These are phyloP conservation scores for Rhodeus uyekii DNA, from an alignment of 2,797 vertebrate genomes.

Conservation along the genomic window DNA sequence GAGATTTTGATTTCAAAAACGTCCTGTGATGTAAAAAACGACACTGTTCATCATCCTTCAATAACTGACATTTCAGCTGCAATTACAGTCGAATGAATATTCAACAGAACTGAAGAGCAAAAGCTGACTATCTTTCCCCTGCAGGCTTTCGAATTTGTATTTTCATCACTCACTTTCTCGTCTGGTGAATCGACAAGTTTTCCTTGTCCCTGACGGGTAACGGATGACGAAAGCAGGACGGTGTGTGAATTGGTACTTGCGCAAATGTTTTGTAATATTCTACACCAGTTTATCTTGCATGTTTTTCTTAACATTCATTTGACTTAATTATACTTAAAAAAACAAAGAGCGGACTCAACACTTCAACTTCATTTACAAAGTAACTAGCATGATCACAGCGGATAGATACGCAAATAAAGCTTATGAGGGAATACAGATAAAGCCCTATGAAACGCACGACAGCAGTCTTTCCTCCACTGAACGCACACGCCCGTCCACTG, in stretches of 20 bases:
- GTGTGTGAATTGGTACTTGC: background rate
- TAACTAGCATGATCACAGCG: slow-evolving; percentile 73
- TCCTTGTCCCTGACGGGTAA: no score
- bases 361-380: slow-evolving; percentile 76
- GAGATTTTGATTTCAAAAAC: background rate
- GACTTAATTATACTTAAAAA: slow-evolving; percentile 59
- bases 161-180: slow-evolving; percentile 46
- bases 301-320: slow-evolving; percentile 31
- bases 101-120: background rate
- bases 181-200: no score
- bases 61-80: background rate
- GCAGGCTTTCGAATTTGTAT: slow-evolving; percentile 6
- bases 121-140: background rate
- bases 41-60: background rate
- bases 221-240: background rate
- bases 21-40: background rate
- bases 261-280: background rate
- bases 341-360: slow-evolving; percentile 65
- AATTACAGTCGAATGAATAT: background rate
- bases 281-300: slow-evolving; percentile 9
- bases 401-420: slow-evolving; percentile 66
- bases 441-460: slow-evolving; percentile 31
- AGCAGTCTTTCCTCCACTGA: slow-evolving; percentile 63
- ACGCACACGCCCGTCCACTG: background rate
- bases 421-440: slow-evolving; percentile 13